Conservation (phyloP, 1,140 invertebrate genomes). For the Gonatopus flavifemur region DNA sequence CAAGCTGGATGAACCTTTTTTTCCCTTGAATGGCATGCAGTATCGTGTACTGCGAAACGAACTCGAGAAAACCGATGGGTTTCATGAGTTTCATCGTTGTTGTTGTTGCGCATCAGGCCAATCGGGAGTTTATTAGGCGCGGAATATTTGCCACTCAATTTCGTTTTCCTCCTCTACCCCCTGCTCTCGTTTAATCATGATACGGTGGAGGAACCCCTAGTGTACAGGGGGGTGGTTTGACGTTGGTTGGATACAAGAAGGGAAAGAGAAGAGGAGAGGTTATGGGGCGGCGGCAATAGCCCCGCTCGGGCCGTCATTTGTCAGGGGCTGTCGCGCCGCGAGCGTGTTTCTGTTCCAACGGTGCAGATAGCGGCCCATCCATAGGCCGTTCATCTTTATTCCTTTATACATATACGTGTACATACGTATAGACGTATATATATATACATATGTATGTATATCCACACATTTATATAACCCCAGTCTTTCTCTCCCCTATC, state of each 20-base stretch:
- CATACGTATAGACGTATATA: conserved; percentile 7
- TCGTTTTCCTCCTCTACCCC: conserved; percentile 49
- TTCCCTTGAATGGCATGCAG: no score
- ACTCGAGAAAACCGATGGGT: no score
- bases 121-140: conserved; percentile 31
- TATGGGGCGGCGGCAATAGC: conserved; percentile 34
- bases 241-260: conserved; percentile 17
- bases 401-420: conserved; percentile 44
- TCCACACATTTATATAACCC: conserved; percentile 10
- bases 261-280: conserved; percentile 18
- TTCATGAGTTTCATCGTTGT: no score
- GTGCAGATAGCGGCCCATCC: conserved; percentile 56
- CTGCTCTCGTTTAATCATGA: conserved; percentile 57
- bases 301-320: conserved; percentile 57
- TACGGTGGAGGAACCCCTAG: conserved; percentile 13
- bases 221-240: conserved; percentile 35
- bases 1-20: no score
- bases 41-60: no score
- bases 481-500: neutral
- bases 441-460: no score
- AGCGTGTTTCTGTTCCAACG: conserved; percentile 58
- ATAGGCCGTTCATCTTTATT: conserved; percentile 59
- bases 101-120: no score
- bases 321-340: conserved; percentile 57
- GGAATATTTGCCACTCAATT: conserved; percentile 47